Evolutionary conservation across 1,140 invertebrate species (phyloP).

Genomic region (Varroa destructor): DNA sequence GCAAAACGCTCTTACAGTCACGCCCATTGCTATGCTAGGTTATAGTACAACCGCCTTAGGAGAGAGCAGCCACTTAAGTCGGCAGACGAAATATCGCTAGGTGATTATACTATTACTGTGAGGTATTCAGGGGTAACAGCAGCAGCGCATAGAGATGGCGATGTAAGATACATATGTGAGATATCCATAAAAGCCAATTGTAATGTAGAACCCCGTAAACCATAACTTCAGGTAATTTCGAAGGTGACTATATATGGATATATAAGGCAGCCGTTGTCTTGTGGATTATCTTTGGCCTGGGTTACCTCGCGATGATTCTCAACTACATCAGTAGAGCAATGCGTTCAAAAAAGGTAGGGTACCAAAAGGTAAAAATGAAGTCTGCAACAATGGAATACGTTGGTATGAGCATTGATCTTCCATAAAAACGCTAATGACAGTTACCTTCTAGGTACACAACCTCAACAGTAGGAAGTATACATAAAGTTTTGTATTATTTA

Average conservation of each 20-base stretch:
- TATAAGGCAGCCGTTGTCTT: constrained; percentile 58
- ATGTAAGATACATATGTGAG: no score
- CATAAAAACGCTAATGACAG: constrained; percentile 28
- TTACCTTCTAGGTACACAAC: neutral
- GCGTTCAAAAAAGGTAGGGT: constrained; percentile 22
- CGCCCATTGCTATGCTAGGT: no score
- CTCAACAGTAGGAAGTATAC: no score
- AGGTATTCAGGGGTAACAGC: no score
- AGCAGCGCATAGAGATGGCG: no score
- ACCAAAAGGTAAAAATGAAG: neutral
- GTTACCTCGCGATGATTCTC: constrained; percentile 78
- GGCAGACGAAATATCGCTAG: no score
- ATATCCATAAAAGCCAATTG: no score
- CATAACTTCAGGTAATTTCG: constrained; percentile 34
- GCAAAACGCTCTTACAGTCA: no score
- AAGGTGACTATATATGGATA: constrained; percentile 41
- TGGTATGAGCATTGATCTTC: constrained; percentile 29
- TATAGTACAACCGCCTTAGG: no score
- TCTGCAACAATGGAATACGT: neutral
- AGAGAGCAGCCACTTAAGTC: no score
- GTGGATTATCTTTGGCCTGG: constrained; percentile 79
- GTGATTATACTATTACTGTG: no score
- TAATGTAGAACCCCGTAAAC: neutral
- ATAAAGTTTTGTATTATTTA: no score
- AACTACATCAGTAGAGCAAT: constrained; percentile 59